A percentile compares a stretch with the other conserved stretches of the same genome.
Conservation (phyloP, 2,797 vertebrate species). For the Graptemys geographica region DNA sequence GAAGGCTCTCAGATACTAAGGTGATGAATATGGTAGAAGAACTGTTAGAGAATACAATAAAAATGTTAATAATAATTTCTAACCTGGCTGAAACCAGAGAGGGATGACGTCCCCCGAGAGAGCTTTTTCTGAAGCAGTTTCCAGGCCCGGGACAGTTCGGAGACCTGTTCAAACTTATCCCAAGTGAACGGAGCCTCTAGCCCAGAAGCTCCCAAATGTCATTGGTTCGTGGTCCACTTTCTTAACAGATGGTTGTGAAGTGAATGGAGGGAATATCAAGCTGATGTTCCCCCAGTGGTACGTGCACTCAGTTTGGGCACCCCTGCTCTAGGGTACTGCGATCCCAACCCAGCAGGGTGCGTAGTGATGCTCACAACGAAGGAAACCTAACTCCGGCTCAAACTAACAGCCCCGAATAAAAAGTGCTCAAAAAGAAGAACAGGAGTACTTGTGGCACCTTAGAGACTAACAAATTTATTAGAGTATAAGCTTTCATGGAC, state of each 20-base stretch:
- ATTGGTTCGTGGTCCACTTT: background rate
- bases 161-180: background rate
- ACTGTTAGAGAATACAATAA: background rate
- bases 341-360: background rate
- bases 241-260: background rate
- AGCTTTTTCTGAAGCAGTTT: background rate
- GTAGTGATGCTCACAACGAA: background rate
- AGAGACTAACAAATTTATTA: too few relatives aligned
- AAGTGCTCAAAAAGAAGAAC: too few relatives aligned
- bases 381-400: background rate
- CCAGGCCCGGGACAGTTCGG: background rate
- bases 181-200: background rate
- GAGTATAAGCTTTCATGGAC: too few relatives aligned
- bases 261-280: background rate
- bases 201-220: background rate
- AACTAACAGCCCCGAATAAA: background rate
- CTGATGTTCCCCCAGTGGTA: too few relatives aligned
- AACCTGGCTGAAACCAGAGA: slow-evolving; percentile 33
- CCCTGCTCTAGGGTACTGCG: accelerated
- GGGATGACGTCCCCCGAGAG: background rate
- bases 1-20: slow-evolving; percentile 13
- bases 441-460: too few relatives aligned
- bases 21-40: slow-evolving; percentile 12
- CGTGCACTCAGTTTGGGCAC: too few relatives aligned
- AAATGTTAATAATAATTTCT: slow-evolving; percentile 21